phyloP scores from a whole-genome alignment of 2,888 invertebrate genomes.

The Aquatica leii region DNA sequence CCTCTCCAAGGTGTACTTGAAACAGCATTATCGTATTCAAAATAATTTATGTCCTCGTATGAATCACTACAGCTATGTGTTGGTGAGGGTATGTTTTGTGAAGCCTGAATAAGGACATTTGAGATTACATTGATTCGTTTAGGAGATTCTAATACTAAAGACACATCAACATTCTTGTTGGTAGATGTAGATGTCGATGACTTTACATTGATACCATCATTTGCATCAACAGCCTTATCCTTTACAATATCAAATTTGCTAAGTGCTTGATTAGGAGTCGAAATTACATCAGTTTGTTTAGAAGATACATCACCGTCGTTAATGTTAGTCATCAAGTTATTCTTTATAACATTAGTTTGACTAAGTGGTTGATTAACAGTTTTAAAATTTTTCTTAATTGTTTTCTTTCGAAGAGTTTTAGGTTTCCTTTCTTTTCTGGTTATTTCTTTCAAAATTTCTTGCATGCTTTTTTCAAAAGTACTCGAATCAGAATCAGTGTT shows the following conservation, averaged over 20 bases:
- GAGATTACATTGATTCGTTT: conserved; percentile 12
- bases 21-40: not conserved
- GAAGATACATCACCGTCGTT: too few relatives aligned
- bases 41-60: not conserved
- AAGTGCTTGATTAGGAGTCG: too few relatives aligned
- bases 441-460: conserved; percentile 25
- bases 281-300: too few relatives aligned
- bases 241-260: too few relatives aligned
- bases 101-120: conserved; percentile 6
- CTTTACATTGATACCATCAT: too few relatives aligned
- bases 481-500: conserved; percentile 36
- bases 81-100: not conserved
- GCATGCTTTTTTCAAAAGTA: conserved; percentile 29
- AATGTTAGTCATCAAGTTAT: too few relatives aligned
- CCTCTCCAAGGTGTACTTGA: conserved; percentile 42
- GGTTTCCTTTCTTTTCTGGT: conserved; percentile 15
- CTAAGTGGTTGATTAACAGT: too few relatives aligned
- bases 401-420: not conserved
- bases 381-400: not conserved
- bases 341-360: too few relatives aligned
- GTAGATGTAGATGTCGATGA: too few relatives aligned
- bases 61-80: not conserved
- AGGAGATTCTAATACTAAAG: too few relatives aligned
- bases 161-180: too few relatives aligned
- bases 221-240: too few relatives aligned